Base-by-base conservation (phyloP, 2,888 invertebrate genomes). In the Caenorhabditis zanzibari region DNA sequence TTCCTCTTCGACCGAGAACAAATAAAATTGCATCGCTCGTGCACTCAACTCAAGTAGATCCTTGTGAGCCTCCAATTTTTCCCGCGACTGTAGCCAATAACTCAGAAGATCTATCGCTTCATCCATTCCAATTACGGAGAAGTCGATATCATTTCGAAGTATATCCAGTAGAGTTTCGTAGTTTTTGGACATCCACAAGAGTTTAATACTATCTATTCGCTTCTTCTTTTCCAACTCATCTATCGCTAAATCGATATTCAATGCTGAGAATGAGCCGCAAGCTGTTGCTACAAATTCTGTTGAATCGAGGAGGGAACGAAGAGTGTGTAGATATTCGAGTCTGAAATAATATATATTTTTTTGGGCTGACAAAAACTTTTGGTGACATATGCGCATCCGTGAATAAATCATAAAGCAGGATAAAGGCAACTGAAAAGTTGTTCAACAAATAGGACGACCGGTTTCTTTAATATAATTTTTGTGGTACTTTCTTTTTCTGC, bases 301-400 rank as follows among this genome's bases (percentile, higher is more conserved):
- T 0, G 32, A 24, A 22, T 61, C 24, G 5, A 82, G 56, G 0
- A 54, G 26, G 9, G 38, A 54, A 10, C 52, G 68, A 14, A 68
- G 68, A 4, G 68, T 14, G 10, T 52, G 16, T 0, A 82, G 56
- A 10, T 82, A 64, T 14, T 74, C 69, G 28, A 82, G 61, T 54
- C 69, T 81, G 61, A 35, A 41, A 41, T 32, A 28, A 32, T 32
- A n/a, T 9, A 47, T 7, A 32, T 38, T n/a, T n/a, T n/a, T n/a
- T n/a, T n/a, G n/a, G n/a, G n/a, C n/a, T n/a, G n/a, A n/a, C n/a
- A n/a, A n/a, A n/a, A n/a, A n/a, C n/a, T n/a, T n/a, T n/a, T n/a
- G n/a, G 86, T 85, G 22, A 73, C 86, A 86, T 86, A 87, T 7
- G 79, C 84, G n/a, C 1, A 44, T 54, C 32, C 81, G 73, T 7